phyloP scores from a whole-genome alignment of 2,888 invertebrate species.

The Cremastobaeus sp. region DNA sequence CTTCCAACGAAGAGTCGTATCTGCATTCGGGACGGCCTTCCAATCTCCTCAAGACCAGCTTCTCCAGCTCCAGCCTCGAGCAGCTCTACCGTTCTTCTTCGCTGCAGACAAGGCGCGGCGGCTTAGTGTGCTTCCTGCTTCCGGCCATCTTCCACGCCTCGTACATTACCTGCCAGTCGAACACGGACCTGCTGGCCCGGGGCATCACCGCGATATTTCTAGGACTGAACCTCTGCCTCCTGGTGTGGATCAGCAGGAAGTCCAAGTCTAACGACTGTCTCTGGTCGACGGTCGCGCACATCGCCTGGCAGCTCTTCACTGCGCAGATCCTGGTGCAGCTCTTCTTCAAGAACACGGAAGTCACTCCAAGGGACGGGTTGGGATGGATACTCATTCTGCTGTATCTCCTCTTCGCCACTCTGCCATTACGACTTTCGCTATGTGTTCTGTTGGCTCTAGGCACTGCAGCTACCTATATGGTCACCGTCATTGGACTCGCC shows the following conservation, averaged over 20 bases:
- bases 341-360: conserved; percentile 81
- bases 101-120: conserved; percentile 85
- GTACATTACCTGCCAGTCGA: conserved; percentile 81
- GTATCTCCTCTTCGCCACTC: conserved; percentile 86
- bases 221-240: conserved; percentile 73
- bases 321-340: conserved; percentile 82
- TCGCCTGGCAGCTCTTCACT: conserved; percentile 83
- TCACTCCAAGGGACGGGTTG: conserved; percentile 83
- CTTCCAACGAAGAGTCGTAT: conserved; percentile 77
- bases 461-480: conserved; percentile 82
- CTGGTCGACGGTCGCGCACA: conserved; percentile 82
- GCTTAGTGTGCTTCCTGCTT: conserved; percentile 84
- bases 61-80: conserved; percentile 83
- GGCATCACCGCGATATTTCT: conserved; percentile 74
- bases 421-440: conserved; percentile 84
- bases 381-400: conserved; percentile 86
- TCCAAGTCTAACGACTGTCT: conserved; percentile 73
- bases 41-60: conserved; percentile 79
- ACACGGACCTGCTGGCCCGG: conserved; percentile 69
- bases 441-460: conserved; percentile 82
- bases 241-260: conserved; percentile 74
- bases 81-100: conserved; percentile 86
- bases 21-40: conserved; percentile 75
- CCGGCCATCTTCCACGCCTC: conserved; percentile 84
- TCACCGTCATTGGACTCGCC: conserved; percentile 81